phyloP scores from a whole-genome alignment of 2,888 invertebrate genomes.

The Petrophora chlorosata region DNA sequence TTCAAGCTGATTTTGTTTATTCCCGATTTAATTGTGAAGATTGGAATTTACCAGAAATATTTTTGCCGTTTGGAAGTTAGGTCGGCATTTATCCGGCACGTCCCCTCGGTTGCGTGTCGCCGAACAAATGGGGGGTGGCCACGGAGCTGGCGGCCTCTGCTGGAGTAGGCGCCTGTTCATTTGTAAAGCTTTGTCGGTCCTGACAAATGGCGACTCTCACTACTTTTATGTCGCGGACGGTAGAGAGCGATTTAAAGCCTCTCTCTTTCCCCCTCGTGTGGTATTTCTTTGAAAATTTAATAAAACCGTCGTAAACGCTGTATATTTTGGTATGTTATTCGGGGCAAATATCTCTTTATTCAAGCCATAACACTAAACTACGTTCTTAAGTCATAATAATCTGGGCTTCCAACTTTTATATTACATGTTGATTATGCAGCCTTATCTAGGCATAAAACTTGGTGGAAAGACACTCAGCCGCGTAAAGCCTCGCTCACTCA shows the following conservation, averaged over 20 bases:
- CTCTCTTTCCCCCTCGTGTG: constrained; percentile 26
- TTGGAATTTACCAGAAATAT: constrained; percentile 16
- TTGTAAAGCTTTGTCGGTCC: constrained; percentile 76
- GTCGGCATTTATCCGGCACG: constrained; percentile 63
- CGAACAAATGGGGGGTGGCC: constrained; percentile 68
- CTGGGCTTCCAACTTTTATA: constrained; percentile 43
- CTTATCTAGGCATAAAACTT: constrained; percentile 76
- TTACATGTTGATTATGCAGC: constrained; percentile 74
- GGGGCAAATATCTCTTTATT: constrained; percentile 33
- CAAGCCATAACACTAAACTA: constrained; percentile 26
- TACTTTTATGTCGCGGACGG: constrained; percentile 70
- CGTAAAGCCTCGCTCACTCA: constrained; percentile 68
- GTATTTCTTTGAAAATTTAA: constrained; percentile 23
- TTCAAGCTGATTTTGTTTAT: constrained; percentile 22
- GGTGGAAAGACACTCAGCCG: constrained; percentile 70
- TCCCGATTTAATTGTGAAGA: constrained; percentile 9
- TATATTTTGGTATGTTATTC: constrained; percentile 21
- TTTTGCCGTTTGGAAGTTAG: constrained; percentile 50
- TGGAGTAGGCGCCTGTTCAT: constrained; percentile 70
- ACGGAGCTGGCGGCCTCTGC: constrained; percentile 54
- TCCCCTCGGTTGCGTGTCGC: constrained; percentile 67
- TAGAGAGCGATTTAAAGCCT: constrained; percentile 52
- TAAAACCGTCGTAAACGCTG: constrained; percentile 22
- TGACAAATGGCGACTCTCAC: constrained; percentile 72
- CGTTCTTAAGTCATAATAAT: constrained; percentile 31